Evolutionary conservation across 2,888 invertebrate genomes (phyloP).

Genomic region (Bhutanitis thaidina): DNA sequence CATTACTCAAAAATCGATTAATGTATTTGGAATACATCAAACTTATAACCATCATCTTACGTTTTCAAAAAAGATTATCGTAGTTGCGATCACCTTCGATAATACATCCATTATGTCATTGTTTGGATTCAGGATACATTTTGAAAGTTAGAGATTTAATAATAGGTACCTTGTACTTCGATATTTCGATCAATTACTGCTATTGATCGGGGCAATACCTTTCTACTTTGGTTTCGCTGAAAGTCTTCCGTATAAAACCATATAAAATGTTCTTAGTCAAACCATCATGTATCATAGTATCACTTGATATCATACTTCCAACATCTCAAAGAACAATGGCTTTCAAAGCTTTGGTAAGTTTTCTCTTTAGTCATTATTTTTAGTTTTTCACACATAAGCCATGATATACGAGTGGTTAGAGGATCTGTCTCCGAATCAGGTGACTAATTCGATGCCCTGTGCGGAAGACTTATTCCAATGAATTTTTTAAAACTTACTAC

Average conservation of each 20-base stretch:
- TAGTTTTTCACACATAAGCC: too few species aligned
- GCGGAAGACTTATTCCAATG: too few species aligned
- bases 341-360: constrained; percentile 52
- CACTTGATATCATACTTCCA: constrained; percentile 32
- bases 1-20: too few species aligned
- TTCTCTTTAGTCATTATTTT: background rate
- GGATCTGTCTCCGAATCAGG: too few species aligned
- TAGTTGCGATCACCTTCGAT: constrained; percentile 6
- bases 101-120: constrained; percentile 4
- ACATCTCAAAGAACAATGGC: constrained; percentile 39
- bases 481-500: too few species aligned
- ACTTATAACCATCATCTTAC: too few species aligned
- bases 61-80: background rate
- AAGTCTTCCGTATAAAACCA: constrained; percentile 55
- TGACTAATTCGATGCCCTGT: too few species aligned
- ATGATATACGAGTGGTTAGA: too few species aligned
- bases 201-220: constrained; percentile 47
- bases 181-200: constrained; percentile 27
- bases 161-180: constrained; percentile 11
- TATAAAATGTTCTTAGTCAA: constrained; percentile 51
- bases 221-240: constrained; percentile 42
- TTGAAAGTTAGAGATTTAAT: constrained; percentile 19
- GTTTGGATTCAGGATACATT: constrained; percentile 3
- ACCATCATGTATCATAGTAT: constrained; percentile 40
- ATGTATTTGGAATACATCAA: too few species aligned